Evolutionary conservation across 37 sponge, comb jelly and placozoan species (phyloP), one percentile per base, ranked within the genome.

Genomic region (Oscarella lobularis): DNA sequence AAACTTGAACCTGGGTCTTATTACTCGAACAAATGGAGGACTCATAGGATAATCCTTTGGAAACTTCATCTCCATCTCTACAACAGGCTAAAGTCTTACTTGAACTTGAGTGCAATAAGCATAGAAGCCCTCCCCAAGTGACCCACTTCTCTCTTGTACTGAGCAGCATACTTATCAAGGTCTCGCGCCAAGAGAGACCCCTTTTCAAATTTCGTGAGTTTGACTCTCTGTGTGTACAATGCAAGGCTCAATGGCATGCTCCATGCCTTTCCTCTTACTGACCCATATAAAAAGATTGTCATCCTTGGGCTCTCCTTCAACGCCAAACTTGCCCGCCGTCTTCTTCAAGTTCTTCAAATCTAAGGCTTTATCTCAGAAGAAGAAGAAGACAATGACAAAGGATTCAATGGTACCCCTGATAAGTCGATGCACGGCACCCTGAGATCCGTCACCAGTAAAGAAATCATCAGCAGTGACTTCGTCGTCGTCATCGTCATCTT

Each of bases 21-120:
- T 4, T 3, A 90, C 80, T 31, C 90, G 76, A 2, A 90, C 90
- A 76, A 90, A 90, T 0, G 90, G 90, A 39, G 90, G 90, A 55
- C 38, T 76, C 90, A 90, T 90, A 29, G 90, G 90, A 48, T 90
- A 90, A 71, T 90, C 90, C 39, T 90, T 90, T 6, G 90, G 90
- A 38, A 90, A 90, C 73, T 83, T 83, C 90, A 90, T 90, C 79
- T 90, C 90, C 67, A 90, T 2, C 20, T 80, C 36, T 3, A 87
- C 66, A n/a, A 87, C 88, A 38, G 88, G 84, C 81, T 83, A 70
- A 2, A n/a, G n/a, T n/a, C n/a, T n/a, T n/a, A n/a, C n/a, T n/a
- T n/a, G n/a, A n/a, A 48, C 60, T 9, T 48, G 60, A 48, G 20
- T 20, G 20, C 9, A 48, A 27, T 20, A 48, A 48, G 20, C 20